Conservation (phyloP, 1,140 invertebrate species). For the Hirudo medicinalis region DNA sequence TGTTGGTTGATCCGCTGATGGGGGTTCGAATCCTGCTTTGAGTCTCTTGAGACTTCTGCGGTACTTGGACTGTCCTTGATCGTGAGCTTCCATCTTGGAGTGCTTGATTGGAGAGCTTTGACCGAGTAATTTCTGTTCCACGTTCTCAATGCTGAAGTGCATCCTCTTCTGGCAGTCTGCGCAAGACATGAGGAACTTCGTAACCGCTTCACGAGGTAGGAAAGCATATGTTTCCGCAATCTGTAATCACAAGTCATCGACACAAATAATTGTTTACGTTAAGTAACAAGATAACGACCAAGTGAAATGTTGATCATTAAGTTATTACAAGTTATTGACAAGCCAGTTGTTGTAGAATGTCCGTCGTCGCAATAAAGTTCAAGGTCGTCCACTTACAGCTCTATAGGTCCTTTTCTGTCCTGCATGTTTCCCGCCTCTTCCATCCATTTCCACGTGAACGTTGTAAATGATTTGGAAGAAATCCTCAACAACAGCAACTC, state of each 20-base stretch:
- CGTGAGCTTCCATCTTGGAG: no score
- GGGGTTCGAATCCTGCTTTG: no score
- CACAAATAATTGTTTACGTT: no score
- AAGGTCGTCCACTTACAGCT: conserved; percentile 57
- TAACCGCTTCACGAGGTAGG: conserved; percentile 82
- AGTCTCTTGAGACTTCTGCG: no score
- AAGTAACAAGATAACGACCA: no score
- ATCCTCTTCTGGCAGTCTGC: conserved; percentile 80
- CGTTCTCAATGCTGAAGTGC: conserved; percentile 47
- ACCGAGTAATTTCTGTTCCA: conserved; percentile 25
- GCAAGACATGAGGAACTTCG: conserved; percentile 78
- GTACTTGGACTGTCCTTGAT: no score
- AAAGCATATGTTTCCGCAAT: conserved; percentile 90
- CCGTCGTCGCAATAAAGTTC: no score
- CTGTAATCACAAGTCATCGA: conserved; percentile 43
- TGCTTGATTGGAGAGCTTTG: conserved; percentile 6
- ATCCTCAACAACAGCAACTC: conserved; percentile 86
- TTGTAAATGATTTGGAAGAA: conserved; percentile 93
- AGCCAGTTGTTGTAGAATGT: neutral
- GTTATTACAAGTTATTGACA: no score
- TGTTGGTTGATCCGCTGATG: no score
- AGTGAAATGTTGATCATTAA: no score
- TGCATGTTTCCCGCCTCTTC: conserved; percentile 72
- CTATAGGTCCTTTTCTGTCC: conserved; percentile 88
- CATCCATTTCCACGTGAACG: conserved; percentile 76